Base-by-base conservation (phyloP, 1,140 invertebrate species). In the Hestina assimilis region DNA sequence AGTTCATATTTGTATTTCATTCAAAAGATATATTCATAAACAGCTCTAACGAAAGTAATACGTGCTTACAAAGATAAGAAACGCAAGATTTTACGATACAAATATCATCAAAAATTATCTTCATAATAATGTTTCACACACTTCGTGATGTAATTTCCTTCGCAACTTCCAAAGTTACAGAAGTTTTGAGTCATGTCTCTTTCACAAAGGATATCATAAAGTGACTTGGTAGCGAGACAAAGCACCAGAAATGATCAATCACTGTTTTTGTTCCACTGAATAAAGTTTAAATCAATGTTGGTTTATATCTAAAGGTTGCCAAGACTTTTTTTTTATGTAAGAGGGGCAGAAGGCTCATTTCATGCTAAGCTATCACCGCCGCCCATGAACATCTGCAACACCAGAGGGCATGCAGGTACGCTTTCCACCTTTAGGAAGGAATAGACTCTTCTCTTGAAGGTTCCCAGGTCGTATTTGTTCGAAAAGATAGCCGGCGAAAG, bases 31-130 rank as follows among this genome's bases (percentile, higher is more conserved):
- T n/a, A n/a, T n/a, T n/a, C n/a, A n/a, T n/a, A n/a, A n/a, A n/a
- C n/a, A n/a, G n/a, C n/a, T n/a, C n/a, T n/a, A 14, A 35, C 8
- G 4, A 76, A 74, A 48, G 45, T 31, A 23, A 33, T 26, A 5
- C 33, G 20, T 15, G 1, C 35, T 8, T 14, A 50, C 35, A 52
- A 52, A 15, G 42, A 28, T 41, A 52, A 52, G 29, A 23, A 29
- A 24, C 38, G 48, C 9, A 12, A 40, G 31, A 47, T 38, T 31
- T 38, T 41, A 47, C 17, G 33, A 29, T 9, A 23, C 9, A 23
- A 47, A 35, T 26, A 35, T 31, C 45, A 42, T 57, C 48, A 57
- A 57, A 57, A 48, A 55, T 55, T 41, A 46, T 43, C 26, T 12
- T 5, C 7, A 8, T 50, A 26, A 50, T 38, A 46, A 40, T 42